These are phyloP conservation scores for Drosophila orena DNA, from an alignment of 1,140 invertebrate species.

Conservation along the genomic window DNA sequence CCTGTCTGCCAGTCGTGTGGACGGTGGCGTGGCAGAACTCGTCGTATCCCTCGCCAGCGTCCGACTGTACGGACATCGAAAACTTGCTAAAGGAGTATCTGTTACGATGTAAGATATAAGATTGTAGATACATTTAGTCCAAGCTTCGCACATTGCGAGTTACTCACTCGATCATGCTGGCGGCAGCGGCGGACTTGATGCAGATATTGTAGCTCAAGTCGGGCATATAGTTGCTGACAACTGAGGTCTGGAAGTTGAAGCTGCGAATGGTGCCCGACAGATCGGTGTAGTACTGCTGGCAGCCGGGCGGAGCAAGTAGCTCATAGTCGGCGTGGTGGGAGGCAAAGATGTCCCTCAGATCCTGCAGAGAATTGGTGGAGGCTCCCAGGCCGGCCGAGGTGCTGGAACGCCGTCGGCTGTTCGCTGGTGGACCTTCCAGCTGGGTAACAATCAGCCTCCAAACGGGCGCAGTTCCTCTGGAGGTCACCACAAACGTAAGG, in stretches of 20 bases:
- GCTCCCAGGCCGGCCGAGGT: constrained; percentile 14
- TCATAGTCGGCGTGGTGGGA: constrained; percentile 75
- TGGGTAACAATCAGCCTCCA: constrained; percentile 88
- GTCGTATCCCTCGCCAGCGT: constrained; percentile 63
- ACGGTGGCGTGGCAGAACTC: constrained; percentile 64
- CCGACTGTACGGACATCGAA: constrained; percentile 56
- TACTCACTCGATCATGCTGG: constrained; percentile 66
- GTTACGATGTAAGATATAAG: not conserved
- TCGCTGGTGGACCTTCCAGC: constrained; percentile 85
- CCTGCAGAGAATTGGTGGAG: constrained; percentile 64
- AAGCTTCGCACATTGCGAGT: no score
- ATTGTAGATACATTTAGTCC: no score
- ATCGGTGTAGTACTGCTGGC: constrained; percentile 88
- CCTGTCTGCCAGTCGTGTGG: constrained; percentile 62
- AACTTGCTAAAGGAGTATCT: constrained; percentile 69
- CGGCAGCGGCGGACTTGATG: constrained; percentile 70
- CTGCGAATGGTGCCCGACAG: constrained; percentile 86
- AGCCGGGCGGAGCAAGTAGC: constrained; percentile 87
- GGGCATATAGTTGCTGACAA: constrained; percentile 66
- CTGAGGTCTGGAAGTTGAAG: constrained; percentile 87
- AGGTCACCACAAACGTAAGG: constrained; percentile 57
- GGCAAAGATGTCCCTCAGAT: constrained; percentile 74
- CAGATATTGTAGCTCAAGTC: constrained; percentile 85
- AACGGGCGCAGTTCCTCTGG: constrained; percentile 65
- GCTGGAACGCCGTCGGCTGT: constrained; percentile 39